These are phyloP conservation scores for Nymphalis c-album DNA, from an alignment of 2,888 invertebrate genomes.

Conservation along the genomic window DNA sequence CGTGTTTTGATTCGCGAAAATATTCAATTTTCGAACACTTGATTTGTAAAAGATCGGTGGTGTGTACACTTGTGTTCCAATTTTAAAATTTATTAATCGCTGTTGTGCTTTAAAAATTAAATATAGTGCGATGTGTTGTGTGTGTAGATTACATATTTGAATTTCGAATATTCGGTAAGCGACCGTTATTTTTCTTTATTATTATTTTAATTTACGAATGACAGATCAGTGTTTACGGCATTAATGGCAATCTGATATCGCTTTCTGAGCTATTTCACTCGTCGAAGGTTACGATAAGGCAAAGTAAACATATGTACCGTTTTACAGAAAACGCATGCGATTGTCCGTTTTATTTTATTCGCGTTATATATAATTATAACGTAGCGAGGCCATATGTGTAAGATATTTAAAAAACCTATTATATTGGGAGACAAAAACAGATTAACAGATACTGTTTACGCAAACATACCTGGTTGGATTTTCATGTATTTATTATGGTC, in stretches of 20 bases:
- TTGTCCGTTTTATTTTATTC: constrained; percentile 15
- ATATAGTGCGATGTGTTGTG: constrained; percentile 27
- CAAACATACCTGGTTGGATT: no score
- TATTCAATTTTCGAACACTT: constrained; percentile 13
- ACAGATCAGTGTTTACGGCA: constrained; percentile 9
- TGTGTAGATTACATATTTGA: constrained; percentile 20
- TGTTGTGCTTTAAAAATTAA: constrained; percentile 19
- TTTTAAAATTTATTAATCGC: constrained; percentile 21
- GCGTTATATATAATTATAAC: neutral
- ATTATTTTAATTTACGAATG: neutral
- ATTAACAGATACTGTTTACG: no score
- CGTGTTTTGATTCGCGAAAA: constrained; percentile 14
- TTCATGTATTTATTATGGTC: no score
- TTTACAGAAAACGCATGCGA: constrained; percentile 20
- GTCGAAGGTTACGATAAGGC: constrained; percentile 38
- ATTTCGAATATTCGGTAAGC: constrained; percentile 7
- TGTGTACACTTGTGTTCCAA: constrained; percentile 22
- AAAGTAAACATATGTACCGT: constrained; percentile 35
- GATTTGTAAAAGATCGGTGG: constrained; percentile 6
- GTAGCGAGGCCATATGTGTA: neutral
- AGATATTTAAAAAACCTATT: no score
- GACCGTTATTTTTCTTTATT: neutral
- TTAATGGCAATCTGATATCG: constrained; percentile 23
- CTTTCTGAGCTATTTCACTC: constrained; percentile 22
- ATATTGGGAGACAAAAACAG: no score